A percentile compares a stretch with the other conserved stretches of the same genome.
phyloP scores from a whole-genome alignment of 1,140 invertebrate genomes.

The Tetramorium simillimum region DNA sequence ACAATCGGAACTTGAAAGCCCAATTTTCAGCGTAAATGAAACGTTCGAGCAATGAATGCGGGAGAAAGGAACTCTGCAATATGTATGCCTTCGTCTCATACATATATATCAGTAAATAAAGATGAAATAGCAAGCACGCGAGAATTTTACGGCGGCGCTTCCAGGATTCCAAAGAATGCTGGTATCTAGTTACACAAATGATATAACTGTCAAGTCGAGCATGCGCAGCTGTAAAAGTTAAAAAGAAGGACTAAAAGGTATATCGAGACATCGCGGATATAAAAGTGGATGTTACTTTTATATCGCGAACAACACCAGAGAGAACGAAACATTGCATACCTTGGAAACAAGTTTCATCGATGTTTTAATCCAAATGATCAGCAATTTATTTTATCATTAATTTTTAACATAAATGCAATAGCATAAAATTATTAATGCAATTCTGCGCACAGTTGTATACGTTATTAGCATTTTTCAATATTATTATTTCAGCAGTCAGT shows the following conservation, averaged over 20 bases:
- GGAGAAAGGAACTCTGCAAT: constrained; percentile 2
- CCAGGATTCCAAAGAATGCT: background rate
- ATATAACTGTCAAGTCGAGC: constrained; percentile 20
- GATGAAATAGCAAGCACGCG: background rate
- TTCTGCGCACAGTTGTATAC: too few species aligned
- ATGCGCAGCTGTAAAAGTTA: background rate
- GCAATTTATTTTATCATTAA: too few species aligned
- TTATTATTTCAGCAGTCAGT: too few species aligned
- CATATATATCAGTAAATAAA: background rate
- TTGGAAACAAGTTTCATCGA: too few species aligned
- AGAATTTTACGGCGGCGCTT: background rate
- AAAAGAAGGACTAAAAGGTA: too few species aligned
- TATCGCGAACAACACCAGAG: background rate
- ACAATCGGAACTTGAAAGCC: too few species aligned
- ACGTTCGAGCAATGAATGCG: background rate
- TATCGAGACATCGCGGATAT: too few species aligned
- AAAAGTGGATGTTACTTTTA: background rate
- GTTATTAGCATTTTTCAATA: too few species aligned
- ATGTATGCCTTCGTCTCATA: background rate
- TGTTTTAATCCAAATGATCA: too few species aligned
- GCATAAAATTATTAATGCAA: too few species aligned
- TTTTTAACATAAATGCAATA: too few species aligned
- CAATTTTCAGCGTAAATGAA: too few species aligned
- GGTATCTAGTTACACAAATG: background rate
- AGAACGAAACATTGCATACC: background rate